Conservation (phyloP, 2,797 vertebrate species). For the Salmo trutta region DNA sequence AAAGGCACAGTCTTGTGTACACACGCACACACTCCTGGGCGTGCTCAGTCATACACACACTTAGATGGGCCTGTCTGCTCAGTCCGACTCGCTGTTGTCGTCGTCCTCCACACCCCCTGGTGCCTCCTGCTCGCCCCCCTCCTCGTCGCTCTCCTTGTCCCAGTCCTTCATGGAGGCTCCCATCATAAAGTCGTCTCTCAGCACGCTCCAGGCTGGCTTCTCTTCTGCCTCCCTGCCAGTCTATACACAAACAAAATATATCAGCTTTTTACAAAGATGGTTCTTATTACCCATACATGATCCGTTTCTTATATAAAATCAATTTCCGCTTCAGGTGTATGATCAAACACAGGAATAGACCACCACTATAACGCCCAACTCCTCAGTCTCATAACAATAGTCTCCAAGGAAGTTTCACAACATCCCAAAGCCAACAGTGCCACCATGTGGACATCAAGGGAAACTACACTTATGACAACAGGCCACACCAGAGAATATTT, state of each 20-base stretch:
- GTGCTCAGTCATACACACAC: neutral
- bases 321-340: neutral
- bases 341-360: neutral
- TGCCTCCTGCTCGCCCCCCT: constrained; percentile 30
- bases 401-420: neutral
- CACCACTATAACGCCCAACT: neutral
- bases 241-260: constrained; percentile 1
- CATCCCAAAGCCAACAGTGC: constrained; percentile 30
- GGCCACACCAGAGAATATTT: too few species aligned
- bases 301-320: neutral
- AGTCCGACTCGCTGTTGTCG: constrained; percentile 71
- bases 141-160: constrained; percentile 85
- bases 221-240: constrained; percentile 67
- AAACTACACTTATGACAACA: constrained; percentile 10
- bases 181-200: constrained; percentile 96
- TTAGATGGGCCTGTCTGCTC: constrained; percentile 21
- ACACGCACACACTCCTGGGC: neutral
- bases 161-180: constrained; percentile 96
- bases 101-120: constrained; percentile 35
- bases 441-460: constrained; percentile 34
- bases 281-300: neutral
- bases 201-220: constrained; percentile 84
- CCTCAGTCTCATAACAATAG: neutral
- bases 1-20: neutral
- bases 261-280: neutral